Evolutionary conservation across 2,888 invertebrate genomes (phyloP), one percentile per base, ranked within the genome.

Genomic region (Plebejus melissa): DNA sequence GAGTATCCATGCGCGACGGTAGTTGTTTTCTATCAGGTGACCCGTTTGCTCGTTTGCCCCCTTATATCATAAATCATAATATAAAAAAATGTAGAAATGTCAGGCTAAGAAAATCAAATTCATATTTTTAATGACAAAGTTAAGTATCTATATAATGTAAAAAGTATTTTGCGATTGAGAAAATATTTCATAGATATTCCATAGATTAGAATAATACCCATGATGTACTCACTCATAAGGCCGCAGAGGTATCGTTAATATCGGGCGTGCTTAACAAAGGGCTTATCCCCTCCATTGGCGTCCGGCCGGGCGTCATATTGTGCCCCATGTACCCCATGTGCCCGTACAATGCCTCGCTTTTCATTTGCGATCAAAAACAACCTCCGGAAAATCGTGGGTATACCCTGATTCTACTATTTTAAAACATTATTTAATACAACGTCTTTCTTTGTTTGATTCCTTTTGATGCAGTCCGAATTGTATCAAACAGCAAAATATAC

Each of bases 351-450:
- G 85, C 85, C 81, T 91, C 88, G 90, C 85, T 93, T 93, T 93
- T 93, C 93, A 93, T 93, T 93, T 93, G 86, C 88, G 82, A 86
- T 90, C 90, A 89, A 89, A 90, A 91, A 90, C 89, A 89, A 88
- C 87, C 86, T 80, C 85, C 84, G 88, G 87, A 87, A 90, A 90
- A 89, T 28, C 60, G 4, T 60, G 11, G 1, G 16, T 54, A 13
- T 54, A 54, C 50, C 50, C 50, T 4, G 50, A 54, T 54, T 54
- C 16, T 54, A 13, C 54, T 54, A 16, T 3, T 54, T 54, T 54
- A 16, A 54, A 13, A 16, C 54, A 16, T 16, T 54, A 54, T 54
- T 54, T 0, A 54, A 54, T 54, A 16, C 13, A 54, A 46, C 46
- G 46, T 46, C 16, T 54, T 54, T 16, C 16, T 54, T 54, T 54